A percentile compares a stretch with the other conserved stretches of the same genome.
These are phyloP conservation scores for Paragorgia papillata DNA, from an alignment of 92 coral and sea anemone species.

Conservation along the genomic window DNA sequence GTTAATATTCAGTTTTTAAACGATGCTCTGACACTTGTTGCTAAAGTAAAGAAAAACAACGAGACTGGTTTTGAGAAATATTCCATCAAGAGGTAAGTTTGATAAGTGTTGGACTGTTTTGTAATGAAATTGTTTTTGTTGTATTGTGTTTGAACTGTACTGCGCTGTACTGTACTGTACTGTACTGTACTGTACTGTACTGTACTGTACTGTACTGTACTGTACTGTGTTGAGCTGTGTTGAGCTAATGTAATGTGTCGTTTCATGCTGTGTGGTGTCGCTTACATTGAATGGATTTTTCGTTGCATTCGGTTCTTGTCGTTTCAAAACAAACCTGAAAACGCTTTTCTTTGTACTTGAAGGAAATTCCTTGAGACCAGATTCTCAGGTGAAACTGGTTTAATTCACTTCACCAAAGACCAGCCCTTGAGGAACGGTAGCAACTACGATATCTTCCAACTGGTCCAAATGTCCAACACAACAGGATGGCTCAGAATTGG, in stretches of 20 bases:
- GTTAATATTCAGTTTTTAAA: not conserved
- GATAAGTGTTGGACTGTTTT: not conserved
- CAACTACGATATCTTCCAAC: slow-evolving; percentile 13
- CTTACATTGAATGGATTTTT: no score
- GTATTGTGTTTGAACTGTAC: not conserved
- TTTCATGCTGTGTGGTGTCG: not conserved
- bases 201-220: not conserved
- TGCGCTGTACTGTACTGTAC: not conserved
- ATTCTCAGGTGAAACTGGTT: slow-evolving; percentile 22
- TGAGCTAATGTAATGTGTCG: not conserved
- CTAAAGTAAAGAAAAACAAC: not conserved
- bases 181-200: not conserved
- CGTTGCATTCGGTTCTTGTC: not conserved
- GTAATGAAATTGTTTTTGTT: no score
- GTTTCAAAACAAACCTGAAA: not conserved
- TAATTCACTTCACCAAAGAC: not conserved
- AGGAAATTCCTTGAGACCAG: slow-evolving; percentile 1
- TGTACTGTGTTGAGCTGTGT: not conserved
- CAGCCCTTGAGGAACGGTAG: not conserved
- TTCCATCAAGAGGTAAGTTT: not conserved
- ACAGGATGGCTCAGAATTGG: slow-evolving; percentile 36
- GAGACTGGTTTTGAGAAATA: not conserved
- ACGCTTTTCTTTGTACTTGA: not conserved
- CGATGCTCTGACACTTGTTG: slow-evolving; percentile 16
- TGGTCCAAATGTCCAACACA: slow-evolving; percentile 1